Conservation (phyloP, 2,888 invertebrate genomes). For the Catonia carolina region DNA sequence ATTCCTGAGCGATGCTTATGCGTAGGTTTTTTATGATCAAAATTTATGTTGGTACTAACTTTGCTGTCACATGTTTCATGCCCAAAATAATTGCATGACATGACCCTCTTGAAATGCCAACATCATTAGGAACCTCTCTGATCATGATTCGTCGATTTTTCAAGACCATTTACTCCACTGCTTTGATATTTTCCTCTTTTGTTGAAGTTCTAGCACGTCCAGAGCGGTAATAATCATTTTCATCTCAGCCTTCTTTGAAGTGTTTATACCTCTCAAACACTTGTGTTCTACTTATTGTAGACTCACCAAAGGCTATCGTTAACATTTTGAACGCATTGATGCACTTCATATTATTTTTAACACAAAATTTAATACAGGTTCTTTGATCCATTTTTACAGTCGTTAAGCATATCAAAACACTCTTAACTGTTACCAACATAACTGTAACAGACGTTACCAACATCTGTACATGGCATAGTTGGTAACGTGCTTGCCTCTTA, state of each 20-base stretch:
- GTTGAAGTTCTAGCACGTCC: slow-evolving; percentile 33
- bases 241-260: slow-evolving; percentile 17
- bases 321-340: neutral
- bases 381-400: slow-evolving; percentile 4
- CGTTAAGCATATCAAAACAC: neutral
- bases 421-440: too few species aligned
- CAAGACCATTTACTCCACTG: slow-evolving; percentile 28
- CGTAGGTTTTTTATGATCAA: slow-evolving; percentile 21
- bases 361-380: slow-evolving; percentile 22
- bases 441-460: too few species aligned
- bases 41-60: slow-evolving; percentile 27
- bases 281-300: too few species aligned
- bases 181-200: slow-evolving; percentile 35
- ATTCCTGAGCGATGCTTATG: slow-evolving; percentile 28
- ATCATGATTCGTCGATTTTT: slow-evolving; percentile 24
- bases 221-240: slow-evolving; percentile 30
- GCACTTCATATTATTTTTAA: slow-evolving; percentile 16
- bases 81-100: slow-evolving; percentile 27
- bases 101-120: slow-evolving; percentile 26
- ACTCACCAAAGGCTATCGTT: too few species aligned
- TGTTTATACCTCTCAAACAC: slow-evolving; percentile 12
- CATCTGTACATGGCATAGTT: too few species aligned
- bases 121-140: too few species aligned
- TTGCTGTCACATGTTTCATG: slow-evolving; percentile 26
- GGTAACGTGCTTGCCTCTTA: too few species aligned